Percentiles rank a stretch among this genome's conserved stretches.
Conservation (phyloP, 2,888 invertebrate species). For the Rhaphigaster nebulosa region DNA sequence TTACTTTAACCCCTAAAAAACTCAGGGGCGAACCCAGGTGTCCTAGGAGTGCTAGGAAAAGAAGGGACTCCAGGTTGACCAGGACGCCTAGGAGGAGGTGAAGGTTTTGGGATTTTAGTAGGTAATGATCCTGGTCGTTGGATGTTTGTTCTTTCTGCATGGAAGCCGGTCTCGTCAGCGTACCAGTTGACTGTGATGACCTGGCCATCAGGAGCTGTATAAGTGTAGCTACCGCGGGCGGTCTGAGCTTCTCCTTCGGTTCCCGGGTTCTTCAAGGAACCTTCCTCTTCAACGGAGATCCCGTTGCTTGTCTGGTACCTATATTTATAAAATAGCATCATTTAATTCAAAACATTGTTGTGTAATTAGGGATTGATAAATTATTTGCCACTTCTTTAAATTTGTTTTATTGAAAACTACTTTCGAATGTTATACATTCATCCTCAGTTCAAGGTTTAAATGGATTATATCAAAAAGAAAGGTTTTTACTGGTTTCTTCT, state of each 20-base stretch:
- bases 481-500: too few species aligned
- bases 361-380: too few species aligned
- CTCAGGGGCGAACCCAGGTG: not conserved
- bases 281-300: slow-evolving; percentile 79
- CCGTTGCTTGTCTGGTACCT: slow-evolving; percentile 84
- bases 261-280: slow-evolving; percentile 76
- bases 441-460: too few species aligned
- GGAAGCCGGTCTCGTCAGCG: slow-evolving; percentile 80
- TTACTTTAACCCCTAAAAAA: not conserved
- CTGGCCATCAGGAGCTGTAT: slow-evolving; percentile 80
- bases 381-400: too few species aligned
- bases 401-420: too few species aligned
- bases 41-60: not conserved
- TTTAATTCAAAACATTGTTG: too few species aligned
- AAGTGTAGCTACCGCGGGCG: slow-evolving; percentile 72
- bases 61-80: too few species aligned
- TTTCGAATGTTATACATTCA: too few species aligned
- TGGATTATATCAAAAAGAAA: too few species aligned
- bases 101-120: not conserved
- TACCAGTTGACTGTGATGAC: slow-evolving; percentile 73
- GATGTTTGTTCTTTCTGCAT: slow-evolving; percentile 72
- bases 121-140: slow-evolving; percentile 66
- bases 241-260: slow-evolving; percentile 66
- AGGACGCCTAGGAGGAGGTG: too few species aligned
- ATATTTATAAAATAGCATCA: slow-evolving; percentile 61